Conservation (phyloP, 2,113 vertebrate genomes). For the Lycaon pictus region DNA sequence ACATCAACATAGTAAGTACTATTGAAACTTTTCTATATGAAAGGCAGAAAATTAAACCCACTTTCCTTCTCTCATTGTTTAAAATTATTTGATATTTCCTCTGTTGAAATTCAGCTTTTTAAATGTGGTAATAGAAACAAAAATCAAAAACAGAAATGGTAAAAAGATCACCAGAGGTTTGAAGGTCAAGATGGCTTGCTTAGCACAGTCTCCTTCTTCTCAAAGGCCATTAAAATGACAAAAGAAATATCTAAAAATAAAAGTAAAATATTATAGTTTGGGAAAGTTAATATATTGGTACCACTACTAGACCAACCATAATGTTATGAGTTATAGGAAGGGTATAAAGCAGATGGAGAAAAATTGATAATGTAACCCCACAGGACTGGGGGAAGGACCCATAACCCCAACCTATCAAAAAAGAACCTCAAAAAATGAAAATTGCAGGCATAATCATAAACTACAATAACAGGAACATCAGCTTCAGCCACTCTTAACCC, state of each 20-base stretch:
- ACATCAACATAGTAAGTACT: neutral
- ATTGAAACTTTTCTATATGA: neutral
- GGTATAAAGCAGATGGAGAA: neutral
- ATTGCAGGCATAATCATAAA: neutral
- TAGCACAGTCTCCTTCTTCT: neutral
- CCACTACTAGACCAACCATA: neutral
- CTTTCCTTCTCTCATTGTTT: neutral
- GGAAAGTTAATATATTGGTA: neutral
- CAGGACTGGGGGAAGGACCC: neutral
- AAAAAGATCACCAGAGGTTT: neutral
- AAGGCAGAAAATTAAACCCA: constrained; percentile 7
- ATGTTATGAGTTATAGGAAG: neutral
- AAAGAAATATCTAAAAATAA: neutral
- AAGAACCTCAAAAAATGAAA: neutral
- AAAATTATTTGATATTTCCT: neutral
- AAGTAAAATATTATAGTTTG: neutral
- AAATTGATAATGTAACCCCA: neutral
- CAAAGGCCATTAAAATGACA: neutral
- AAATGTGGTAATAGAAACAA: neutral
- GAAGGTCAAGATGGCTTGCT: neutral
- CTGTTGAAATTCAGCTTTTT: neutral
- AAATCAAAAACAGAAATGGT: neutral
- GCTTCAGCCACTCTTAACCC: neutral
- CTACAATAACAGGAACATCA: neutral
- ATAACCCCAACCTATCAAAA: neutral